A percentile compares a stretch with the other conserved stretches of the same genome.
Conservation (phyloP, 64 coral and sea anemone genomes). For the Porites lutea region DNA sequence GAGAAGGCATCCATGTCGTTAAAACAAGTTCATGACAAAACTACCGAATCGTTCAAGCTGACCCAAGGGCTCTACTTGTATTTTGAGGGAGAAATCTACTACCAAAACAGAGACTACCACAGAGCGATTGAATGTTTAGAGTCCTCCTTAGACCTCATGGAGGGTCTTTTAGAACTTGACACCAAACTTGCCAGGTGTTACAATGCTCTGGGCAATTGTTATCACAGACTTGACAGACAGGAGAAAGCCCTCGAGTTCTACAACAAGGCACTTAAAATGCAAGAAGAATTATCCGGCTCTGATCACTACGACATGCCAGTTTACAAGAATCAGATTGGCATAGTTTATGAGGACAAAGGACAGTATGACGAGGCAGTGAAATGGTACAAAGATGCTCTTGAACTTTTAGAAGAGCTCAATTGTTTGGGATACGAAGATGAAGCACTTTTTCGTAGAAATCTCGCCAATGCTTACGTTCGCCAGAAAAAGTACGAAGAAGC, state of each 20-base stretch:
- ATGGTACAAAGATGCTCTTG: conserved; percentile 50
- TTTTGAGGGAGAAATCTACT: conserved; percentile 26
- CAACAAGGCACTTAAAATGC: conserved; percentile 25
- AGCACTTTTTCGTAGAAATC: conserved; percentile 38
- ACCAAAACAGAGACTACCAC: neutral
- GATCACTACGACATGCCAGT: conserved; percentile 38
- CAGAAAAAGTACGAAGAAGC: conserved; percentile 23
- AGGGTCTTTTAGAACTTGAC: neutral
- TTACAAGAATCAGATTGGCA: conserved; percentile 30
- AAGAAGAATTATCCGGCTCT: neutral
- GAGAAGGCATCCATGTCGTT: neutral
- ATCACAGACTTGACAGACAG: neutral
- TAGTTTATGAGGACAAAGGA: neutral
- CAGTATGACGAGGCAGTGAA: neutral
- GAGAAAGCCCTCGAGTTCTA: conserved; percentile 14
- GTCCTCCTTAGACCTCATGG: neutral
- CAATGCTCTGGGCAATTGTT: conserved; percentile 61
- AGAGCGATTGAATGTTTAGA: neutral
- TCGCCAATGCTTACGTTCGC: conserved; percentile 14
- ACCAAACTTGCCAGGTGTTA: conserved; percentile 19
- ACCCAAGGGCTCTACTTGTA: conserved; percentile 20
- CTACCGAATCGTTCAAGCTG: neutral
- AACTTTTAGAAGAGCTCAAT: conserved; percentile 19
- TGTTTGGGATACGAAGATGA: neutral
- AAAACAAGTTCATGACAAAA: neutral